phyloP scores from a whole-genome alignment of 2,888 invertebrate species.

The Sipha maydis region DNA sequence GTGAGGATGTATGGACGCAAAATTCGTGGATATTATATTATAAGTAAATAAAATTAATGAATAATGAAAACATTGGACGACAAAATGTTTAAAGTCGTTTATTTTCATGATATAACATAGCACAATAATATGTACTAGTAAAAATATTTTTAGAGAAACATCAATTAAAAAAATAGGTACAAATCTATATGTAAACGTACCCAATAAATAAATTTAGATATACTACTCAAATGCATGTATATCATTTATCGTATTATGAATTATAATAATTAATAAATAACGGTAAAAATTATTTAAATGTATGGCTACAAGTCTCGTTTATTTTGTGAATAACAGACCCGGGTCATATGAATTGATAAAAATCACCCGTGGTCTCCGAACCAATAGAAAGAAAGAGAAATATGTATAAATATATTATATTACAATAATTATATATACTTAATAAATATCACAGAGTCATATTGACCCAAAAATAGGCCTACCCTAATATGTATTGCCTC shows the following conservation, averaged over 20 bases:
- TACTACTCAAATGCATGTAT: neutral
- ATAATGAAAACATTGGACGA: neutral
- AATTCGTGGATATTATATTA: conserved; percentile 23
- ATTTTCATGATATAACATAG: neutral
- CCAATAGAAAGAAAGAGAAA: conserved; percentile 22
- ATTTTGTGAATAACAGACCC: neutral
- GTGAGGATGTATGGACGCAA: conserved; percentile 22
- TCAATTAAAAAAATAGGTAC: conserved; percentile 23
- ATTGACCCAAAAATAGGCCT: conserved; percentile 53
- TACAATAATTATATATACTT: neutral
- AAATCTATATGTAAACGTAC: conserved; percentile 5
- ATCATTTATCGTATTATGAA: neutral
- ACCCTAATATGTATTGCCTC: conserved; percentile 58
- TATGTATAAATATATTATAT: neutral
- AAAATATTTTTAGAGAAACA: conserved; percentile 25
- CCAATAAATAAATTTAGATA: conserved; percentile 8
- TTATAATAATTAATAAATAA: conserved; percentile 13
- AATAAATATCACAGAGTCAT: conserved; percentile 60
- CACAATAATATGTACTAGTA: conserved; percentile 14
- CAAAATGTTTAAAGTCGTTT: conserved; percentile 4
- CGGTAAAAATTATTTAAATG: conserved; percentile 6
- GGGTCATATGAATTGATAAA: conserved; percentile 1
- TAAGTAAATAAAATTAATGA: neutral
- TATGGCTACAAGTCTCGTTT: conserved; percentile 31
- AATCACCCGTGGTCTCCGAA: neutral